Evolutionary conservation across 1,140 invertebrate species (phyloP), one percentile per base, ranked within the genome.

Genomic region (Homarus americanus): DNA sequence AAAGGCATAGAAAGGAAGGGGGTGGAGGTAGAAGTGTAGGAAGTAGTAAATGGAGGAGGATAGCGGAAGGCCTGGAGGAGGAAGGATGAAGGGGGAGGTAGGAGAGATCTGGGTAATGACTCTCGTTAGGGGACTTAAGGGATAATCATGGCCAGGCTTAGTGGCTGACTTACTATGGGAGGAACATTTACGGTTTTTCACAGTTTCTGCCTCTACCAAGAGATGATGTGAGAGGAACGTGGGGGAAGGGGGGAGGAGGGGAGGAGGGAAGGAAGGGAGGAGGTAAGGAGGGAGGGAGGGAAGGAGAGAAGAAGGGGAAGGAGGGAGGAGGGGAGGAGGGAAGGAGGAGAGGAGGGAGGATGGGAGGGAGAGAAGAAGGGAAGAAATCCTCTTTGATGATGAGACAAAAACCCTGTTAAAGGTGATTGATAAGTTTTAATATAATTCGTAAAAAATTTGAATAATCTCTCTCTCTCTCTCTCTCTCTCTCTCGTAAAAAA

Each of bases 91-190:
- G 40, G 49, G 41, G 49, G n/a, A 53, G 40, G 40, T 17, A 4
- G 69, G 15, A 32, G 34, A 66, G 24, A 69, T 69, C 63, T 69
- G 10, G 63, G 63, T 69, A 69, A 69, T 69, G 63, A 69, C 63
- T 69, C 63, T 69, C 63, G 63, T 69, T 69, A 69, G 63, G 32
- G 28, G 63, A 9, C 63, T 69, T 32, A 69, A 28, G n/a, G 63
- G 28, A 69, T 69, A 69, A 69, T 69, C 63, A 69, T 69, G 63
- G 63, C 63, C 63, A 69, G 63, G 63, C 63, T 69, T 69, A 69
- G 63, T 7, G 28, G 28, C 63, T 69, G 63, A 69, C 28, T 69
- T 69, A 69, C 63, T 69, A 69, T 69, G 63, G 63, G 63, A 24
- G 63, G 28, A 69, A 69, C 63, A 69, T 69, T 69, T 69, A 32